Base-by-base conservation (phyloP, 2,797 vertebrate species). In the Coilia nasus region DNA sequence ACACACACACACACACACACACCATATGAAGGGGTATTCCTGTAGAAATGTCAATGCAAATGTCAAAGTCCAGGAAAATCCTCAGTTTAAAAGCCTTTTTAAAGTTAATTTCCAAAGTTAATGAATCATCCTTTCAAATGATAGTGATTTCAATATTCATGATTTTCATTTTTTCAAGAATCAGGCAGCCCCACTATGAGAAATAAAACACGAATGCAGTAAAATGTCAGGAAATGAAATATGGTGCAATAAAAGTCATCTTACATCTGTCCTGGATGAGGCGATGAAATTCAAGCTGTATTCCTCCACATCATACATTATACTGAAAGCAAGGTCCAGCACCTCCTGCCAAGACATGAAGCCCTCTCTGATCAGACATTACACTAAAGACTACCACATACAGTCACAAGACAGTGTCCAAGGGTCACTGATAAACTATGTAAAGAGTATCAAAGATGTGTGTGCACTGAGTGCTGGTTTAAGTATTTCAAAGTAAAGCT, bases 211-310 rank as follows among this genome's bases (percentile, higher is more conserved):
- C 35, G 5, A 41, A 41, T 41, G 35, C 35, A 47, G 12, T 75
- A 10, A 56, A 6, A 14, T 62, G 56, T 54, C 25, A 59, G 35
- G 35, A 41, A 41, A 41, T 41, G 35, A 41, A 21, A 44, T 47
- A 80, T 31, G 64, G 41, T 62, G 80, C 46, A 23, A 54, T 83
- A 19, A 23, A 59, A 67, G 57, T 57, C 14, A 82, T 93, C 98
- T 98, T 92, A 99, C 98, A 82, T 99, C 97, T 0, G 96, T 96
- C 83, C 97, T 96, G 15, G 96, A 97, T 1, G 98, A 97, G 9
- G 98, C 98, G n/a, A 99, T 91, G 75, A 99, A 99, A 92, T 98
- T 98, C 88, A 99, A 94, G 90, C 92, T 96, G 75, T 94, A 94
- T 85, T 98, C 97, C 83, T 97, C 97, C 0, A 95, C 91, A 0